phyloP scores from a whole-genome alignment of 2,888 invertebrate genomes.

The Yponomeuta evonymella region DNA sequence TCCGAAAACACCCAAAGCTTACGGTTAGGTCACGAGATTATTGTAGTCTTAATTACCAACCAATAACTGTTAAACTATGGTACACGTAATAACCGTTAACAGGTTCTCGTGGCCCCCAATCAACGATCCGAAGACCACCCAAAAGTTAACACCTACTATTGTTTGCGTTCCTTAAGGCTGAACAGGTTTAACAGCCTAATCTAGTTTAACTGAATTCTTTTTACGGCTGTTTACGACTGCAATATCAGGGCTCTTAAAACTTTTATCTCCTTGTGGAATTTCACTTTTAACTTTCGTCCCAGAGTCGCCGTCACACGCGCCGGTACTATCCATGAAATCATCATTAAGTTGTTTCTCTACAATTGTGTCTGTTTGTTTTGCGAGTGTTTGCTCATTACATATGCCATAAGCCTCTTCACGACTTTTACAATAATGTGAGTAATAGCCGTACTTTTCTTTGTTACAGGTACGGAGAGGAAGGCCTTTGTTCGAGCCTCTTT shows the following conservation, averaged over 20 bases:
- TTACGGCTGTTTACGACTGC: neutral
- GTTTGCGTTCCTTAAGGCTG: conserved; percentile 17
- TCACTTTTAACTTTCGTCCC: neutral
- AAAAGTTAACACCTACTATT: conserved; percentile 15
- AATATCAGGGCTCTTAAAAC: neutral
- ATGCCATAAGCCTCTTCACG: conserved; percentile 4
- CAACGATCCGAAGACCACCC: conserved; percentile 17
- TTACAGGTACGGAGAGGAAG: conserved; percentile 59
- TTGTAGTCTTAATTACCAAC: neutral
- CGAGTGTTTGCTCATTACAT: conserved; percentile 13
- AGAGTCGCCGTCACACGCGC: neutral
- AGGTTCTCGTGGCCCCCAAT: conserved; percentile 8
- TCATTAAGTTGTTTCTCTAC: conserved; percentile 5
- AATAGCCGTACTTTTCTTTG: conserved; percentile 46
- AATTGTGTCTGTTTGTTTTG: conserved; percentile 3
- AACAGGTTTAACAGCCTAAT: conserved; percentile 17
- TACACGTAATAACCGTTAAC: conserved; percentile 19
- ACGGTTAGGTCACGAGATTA: neutral
- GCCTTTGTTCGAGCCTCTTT: conserved; percentile 32
- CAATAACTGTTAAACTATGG: conserved; percentile 9
- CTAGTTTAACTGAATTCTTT: conserved; percentile 16
- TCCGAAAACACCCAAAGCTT: neutral
- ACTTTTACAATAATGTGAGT: conserved; percentile 23
- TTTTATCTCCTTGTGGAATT: conserved; percentile 7
- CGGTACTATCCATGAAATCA: neutral